Base-by-base conservation (phyloP, 2,113 vertebrate species). In the Mola mola region DNA sequence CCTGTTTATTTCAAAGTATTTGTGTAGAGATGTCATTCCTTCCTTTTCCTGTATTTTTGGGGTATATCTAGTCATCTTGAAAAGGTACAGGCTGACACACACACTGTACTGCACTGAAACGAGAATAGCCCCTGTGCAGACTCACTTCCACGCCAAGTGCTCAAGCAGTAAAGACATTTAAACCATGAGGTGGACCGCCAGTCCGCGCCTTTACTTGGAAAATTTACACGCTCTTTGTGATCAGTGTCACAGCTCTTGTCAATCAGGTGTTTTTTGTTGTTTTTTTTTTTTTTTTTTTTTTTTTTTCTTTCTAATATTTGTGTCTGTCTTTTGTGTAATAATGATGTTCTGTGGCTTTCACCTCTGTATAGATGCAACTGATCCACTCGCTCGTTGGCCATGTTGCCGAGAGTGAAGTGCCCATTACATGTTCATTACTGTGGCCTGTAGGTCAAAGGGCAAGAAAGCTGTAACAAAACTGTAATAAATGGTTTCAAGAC, bases 401-500 rank as follows among this genome's bases (percentile, higher is more conserved):
- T 56, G 34, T 38, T 3, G 50, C 41, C 7, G 22, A 55, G 19
- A 62, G 70, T 20, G 66, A 66, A 17, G 48, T 57, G 41, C 64
- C 66, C 79, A 75, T 77, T 75, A 78, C 28, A 44, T 82, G 70
- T 77, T 71, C 47, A 70, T 49, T 58, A 63, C 64, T 47, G 26
- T 80, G 72, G 80, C 68, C 41, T 43, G 66, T 21, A 25, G 47
- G 33, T 57, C 47, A 19, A 59, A 57, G 57, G 60, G 29, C 42
- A 44, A 43, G 44, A 73, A 56, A 50, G 42, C 67, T 73, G 55
- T 66, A 64, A 66, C 43, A 41, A 70, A 83, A 84, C 62, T 77
- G 60, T 79, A 91, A 91, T 93, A 92, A 92, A 93, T 25, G 0
- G 41, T 85, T 73, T 16, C 67, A 70, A 79, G 65, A 75, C 55